phyloP scores from a whole-genome alignment of 2,797 vertebrate genomes.

The Selene dorsalis region DNA sequence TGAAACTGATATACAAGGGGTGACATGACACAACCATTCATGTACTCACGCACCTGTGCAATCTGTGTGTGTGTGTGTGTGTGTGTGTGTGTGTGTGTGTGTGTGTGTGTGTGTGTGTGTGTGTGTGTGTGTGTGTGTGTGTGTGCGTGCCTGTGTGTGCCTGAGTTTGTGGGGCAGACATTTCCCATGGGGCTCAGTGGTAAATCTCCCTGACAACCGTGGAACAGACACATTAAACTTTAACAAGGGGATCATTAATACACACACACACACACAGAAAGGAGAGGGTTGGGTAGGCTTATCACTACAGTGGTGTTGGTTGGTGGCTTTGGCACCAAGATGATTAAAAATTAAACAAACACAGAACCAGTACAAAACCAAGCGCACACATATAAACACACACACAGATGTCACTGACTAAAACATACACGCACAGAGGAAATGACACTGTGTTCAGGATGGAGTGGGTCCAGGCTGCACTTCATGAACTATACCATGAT shows the following conservation, averaged over 20 bases:
- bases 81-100: slow-evolving; percentile 4
- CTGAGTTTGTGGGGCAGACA: slow-evolving; percentile 34
- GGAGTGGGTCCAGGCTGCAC: neutral
- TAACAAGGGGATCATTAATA: slow-evolving; percentile 77
- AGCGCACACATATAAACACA: slow-evolving; percentile 22
- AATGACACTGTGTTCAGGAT: neutral
- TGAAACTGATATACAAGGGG: slow-evolving; percentile 38
- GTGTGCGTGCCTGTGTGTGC: slow-evolving; percentile 4
- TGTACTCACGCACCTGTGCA: slow-evolving; percentile 10
- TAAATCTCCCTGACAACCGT: slow-evolving; percentile 78
- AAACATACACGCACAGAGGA: neutral
- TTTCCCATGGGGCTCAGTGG: slow-evolving; percentile 55
- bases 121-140: slow-evolving; percentile 3
- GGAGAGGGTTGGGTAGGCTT: slow-evolving; percentile 47
- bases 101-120: slow-evolving; percentile 3
- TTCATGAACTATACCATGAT: slow-evolving; percentile 15
- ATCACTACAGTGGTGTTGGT: slow-evolving; percentile 67
- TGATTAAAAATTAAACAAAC: slow-evolving; percentile 47
- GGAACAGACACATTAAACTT: slow-evolving; percentile 80
- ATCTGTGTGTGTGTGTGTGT: slow-evolving; percentile 3
- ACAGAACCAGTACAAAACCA: slow-evolving; percentile 13
- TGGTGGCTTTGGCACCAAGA: slow-evolving; percentile 58
- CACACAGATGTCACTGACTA: neutral
- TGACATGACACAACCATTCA: slow-evolving; percentile 1
- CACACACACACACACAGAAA: slow-evolving; percentile 17